A percentile compares a stretch with the other conserved stretches of the same genome.
phyloP scores from a whole-genome alignment of 2,113 vertebrate genomes.

The Myiagra hebetior region DNA sequence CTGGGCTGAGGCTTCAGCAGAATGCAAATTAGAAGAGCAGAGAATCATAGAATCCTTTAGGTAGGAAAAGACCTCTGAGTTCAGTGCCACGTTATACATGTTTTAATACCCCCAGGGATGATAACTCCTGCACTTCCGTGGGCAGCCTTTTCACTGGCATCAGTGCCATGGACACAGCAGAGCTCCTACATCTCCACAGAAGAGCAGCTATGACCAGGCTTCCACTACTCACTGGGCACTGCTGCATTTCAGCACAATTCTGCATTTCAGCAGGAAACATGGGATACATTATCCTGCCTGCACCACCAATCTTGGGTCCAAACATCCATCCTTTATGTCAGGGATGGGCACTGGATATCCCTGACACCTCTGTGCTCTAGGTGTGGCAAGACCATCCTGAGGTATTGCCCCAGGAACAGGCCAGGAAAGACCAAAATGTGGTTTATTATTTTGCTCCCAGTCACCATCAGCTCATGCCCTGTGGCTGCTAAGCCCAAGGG shows the following conservation, averaged over 20 bases:
- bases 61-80: neutral
- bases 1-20: neutral
- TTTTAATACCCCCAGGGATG: neutral
- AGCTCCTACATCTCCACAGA: fast-evolving
- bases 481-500: neutral
- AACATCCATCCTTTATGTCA: neutral
- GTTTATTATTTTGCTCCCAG: neutral
- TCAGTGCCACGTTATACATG: neutral
- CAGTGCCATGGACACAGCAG: fast-evolving
- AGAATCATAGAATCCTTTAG: neutral
- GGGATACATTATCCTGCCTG: neutral
- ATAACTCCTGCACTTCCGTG: neutral
- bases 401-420: neutral
- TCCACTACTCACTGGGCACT: neutral
- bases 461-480: neutral
- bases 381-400: neutral
- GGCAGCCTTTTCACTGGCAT: neutral
- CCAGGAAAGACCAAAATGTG: neutral
- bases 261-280: neutral
- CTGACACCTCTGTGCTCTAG: neutral
- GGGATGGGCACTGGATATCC: neutral
- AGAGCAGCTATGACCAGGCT: neutral
- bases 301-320: neutral
- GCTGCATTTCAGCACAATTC: neutral
- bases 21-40: neutral